Evolutionary conservation across 1,140 invertebrate genomes (phyloP).

Genomic region (Drosophila orena): DNA sequence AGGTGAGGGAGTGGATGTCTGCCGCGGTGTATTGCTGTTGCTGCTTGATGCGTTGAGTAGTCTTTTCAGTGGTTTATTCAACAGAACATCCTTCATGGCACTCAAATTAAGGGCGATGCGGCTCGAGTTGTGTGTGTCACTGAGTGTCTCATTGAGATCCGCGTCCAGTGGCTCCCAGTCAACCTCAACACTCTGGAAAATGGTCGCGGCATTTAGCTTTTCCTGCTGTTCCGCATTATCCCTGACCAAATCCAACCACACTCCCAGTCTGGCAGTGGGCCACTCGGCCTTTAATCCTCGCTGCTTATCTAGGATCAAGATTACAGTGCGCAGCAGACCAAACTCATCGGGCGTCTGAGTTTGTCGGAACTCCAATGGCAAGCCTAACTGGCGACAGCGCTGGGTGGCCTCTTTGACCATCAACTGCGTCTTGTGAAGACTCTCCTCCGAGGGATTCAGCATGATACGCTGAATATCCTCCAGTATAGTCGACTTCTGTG

Average conservation of each 20-base stretch:
- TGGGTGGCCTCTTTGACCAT: slow-evolving; percentile 86
- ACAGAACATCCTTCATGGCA: slow-evolving; percentile 84
- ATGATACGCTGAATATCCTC: slow-evolving; percentile 81
- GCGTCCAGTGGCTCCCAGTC: slow-evolving; percentile 85
- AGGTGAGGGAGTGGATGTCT: slow-evolving; percentile 44
- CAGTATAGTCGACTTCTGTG: slow-evolving; percentile 70
- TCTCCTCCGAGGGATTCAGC: slow-evolving; percentile 85
- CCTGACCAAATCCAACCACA: slow-evolving; percentile 85
- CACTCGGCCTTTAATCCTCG: slow-evolving; percentile 84
- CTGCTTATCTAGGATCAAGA: slow-evolving; percentile 68
- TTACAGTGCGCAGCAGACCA: slow-evolving; percentile 72
- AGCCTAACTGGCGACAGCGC: slow-evolving; percentile 85
- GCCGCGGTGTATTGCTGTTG: slow-evolving; percentile 21
- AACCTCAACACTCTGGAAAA: slow-evolving; percentile 83
- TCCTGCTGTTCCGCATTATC: slow-evolving; percentile 67
- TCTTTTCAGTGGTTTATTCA: slow-evolving; percentile 67
- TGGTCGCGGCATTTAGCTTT: slow-evolving; percentile 79
- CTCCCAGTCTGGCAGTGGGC: slow-evolving; percentile 85
- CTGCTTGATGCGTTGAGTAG: slow-evolving; percentile 33
- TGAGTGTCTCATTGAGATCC: slow-evolving; percentile 79
- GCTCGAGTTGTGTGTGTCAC: slow-evolving; percentile 85
- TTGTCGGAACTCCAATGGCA: slow-evolving; percentile 84
- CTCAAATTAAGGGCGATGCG: slow-evolving; percentile 86
- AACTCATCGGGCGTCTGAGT: slow-evolving; percentile 77
- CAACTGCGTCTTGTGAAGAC: slow-evolving; percentile 86